Percentiles rank a stretch among this genome's conserved stretches.
phyloP scores from a whole-genome alignment of 2,888 invertebrate genomes.

The Eristalis intricaria region DNA sequence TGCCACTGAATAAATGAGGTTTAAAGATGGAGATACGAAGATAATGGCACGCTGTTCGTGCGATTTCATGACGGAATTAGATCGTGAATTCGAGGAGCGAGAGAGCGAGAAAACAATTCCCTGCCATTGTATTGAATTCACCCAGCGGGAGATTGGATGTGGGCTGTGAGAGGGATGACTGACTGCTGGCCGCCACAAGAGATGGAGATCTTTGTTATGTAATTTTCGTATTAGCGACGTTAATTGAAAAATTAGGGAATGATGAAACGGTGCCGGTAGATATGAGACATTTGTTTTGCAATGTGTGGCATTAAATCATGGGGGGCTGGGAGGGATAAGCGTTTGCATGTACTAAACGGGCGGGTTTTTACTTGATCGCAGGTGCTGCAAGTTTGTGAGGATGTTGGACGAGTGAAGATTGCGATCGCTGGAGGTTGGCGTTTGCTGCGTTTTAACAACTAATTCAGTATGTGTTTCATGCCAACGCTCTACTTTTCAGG shows the following conservation, averaged over 20 bases:
- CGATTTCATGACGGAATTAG: conserved; percentile 65
- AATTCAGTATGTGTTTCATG: too few species aligned
- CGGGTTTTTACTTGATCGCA: too few species aligned
- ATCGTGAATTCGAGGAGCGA: conserved; percentile 50
- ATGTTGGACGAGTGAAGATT: too few species aligned
- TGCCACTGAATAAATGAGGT: conserved; percentile 58
- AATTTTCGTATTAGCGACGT: conserved; percentile 61
- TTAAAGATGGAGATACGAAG: conserved; percentile 65
- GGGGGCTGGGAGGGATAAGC: not conserved
- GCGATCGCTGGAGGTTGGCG: too few species aligned
- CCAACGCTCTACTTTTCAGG: too few species aligned
- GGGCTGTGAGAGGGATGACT: not conserved
- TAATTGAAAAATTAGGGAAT: conserved; percentile 59
- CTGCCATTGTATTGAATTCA: conserved; percentile 3
- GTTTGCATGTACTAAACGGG: not conserved
- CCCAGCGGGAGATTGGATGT: not conserved
- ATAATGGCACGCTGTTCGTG: conserved; percentile 56
- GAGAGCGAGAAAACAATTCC: conserved; percentile 19
- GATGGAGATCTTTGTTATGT: conserved; percentile 54
- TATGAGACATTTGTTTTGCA: conserved; percentile 24
- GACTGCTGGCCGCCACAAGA: not conserved
- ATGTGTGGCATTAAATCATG: conserved; percentile 13
- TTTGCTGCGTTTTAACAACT: too few species aligned
- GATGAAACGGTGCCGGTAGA: conserved; percentile 34
- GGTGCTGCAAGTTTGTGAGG: too few species aligned